phyloP scores from a whole-genome alignment of 2,797 vertebrate genomes.

The Chelon auratus region DNA sequence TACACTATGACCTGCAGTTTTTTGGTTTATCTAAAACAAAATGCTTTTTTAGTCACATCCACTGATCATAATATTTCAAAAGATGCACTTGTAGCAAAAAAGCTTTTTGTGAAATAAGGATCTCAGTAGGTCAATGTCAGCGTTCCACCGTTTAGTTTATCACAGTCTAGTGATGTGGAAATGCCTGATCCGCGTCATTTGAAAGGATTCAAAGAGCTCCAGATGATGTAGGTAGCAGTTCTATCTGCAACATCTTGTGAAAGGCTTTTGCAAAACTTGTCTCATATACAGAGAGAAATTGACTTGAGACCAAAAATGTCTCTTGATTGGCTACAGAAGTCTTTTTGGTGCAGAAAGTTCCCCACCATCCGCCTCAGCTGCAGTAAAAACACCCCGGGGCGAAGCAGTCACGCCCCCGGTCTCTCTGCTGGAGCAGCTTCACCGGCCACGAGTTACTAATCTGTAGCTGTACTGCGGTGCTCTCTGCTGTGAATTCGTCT shows the following conservation, averaged over 20 bases:
- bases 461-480: constrained; percentile 9
- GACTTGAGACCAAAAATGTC: constrained; percentile 52
- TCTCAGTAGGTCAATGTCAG: background rate
- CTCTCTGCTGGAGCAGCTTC: constrained; percentile 23
- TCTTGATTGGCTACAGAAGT: constrained; percentile 39
- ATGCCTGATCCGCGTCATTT: constrained; percentile 1
- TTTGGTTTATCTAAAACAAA: constrained; percentile 13
- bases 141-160: background rate
- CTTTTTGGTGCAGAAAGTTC: constrained; percentile 31
- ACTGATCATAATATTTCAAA: background rate
- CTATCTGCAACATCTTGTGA: constrained; percentile 43
- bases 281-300: constrained; percentile 50
- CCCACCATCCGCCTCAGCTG: constrained; percentile 19
- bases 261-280: constrained; percentile 54
- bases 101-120: constrained; percentile 2
- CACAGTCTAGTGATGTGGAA: background rate
- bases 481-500: background rate
- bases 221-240: constrained; percentile 13
- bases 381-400: constrained; percentile 28
- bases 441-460: constrained; percentile 25
- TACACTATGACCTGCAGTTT: background rate
- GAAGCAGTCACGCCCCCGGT: constrained; percentile 20
- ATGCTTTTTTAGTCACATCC: constrained; percentile 7
- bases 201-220: constrained; percentile 15
- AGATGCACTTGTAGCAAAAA: background rate